These are phyloP conservation scores for Calephelis nemesis DNA, from an alignment of 1,140 invertebrate species.

Conservation along the genomic window DNA sequence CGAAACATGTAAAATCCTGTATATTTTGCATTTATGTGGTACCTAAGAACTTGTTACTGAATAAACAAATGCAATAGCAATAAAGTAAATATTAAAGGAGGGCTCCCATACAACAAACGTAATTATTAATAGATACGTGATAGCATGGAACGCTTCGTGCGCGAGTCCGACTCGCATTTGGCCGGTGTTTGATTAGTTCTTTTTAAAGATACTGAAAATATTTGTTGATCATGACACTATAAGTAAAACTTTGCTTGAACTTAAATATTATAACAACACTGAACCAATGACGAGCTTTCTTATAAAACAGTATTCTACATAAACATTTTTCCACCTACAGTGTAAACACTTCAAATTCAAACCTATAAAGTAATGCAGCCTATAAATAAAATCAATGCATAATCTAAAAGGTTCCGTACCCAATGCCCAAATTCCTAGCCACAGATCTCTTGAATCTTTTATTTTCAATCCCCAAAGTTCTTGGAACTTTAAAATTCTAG, in stretches of 20 bases:
- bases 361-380: neutral
- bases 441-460: conserved; percentile 9
- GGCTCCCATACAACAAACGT: no score
- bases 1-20: no score
- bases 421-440: neutral
- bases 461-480: conserved; percentile 16
- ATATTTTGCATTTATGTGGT: no score
- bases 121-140: no score
- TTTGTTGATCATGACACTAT: no score
- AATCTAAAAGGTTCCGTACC: conserved; percentile 5
- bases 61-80: no score
- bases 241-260: no score
- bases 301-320: neutral
- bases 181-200: conserved; percentile 1
- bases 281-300: no score
- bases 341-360: neutral
- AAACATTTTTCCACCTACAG: neutral
- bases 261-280: no score
- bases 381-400: conserved; percentile 16
- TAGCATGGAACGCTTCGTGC: conserved; percentile 3
- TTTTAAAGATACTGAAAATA: no score
- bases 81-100: no score
- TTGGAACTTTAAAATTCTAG: conserved; percentile 11
- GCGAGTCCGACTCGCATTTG: conserved; percentile 6
- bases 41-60: no score